These are phyloP conservation scores for Todiramphus chloris DNA, from an alignment of 2,113 vertebrate genomes.

Conservation along the genomic window DNA sequence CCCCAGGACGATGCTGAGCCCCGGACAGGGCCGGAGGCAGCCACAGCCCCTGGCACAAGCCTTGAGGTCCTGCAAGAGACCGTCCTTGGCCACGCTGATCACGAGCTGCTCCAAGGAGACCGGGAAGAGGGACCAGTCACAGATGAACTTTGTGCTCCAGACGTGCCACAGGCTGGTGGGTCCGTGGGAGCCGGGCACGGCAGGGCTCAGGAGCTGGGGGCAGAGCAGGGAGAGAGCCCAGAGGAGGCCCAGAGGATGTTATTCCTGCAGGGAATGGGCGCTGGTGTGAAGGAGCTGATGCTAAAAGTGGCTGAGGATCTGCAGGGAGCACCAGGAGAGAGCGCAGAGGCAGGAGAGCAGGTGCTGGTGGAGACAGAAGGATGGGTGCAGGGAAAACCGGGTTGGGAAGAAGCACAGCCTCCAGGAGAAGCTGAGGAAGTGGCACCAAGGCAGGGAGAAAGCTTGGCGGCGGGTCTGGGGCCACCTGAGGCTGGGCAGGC, in stretches of 20 bases:
- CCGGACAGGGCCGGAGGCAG: accelerated
- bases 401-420: neutral
- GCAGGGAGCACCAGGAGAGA: neutral
- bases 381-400: neutral
- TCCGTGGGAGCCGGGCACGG: neutral
- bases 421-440: neutral
- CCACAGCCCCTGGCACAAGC: neutral
- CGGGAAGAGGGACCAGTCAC: neutral
- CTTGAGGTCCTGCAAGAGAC: neutral
- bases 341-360: neutral
- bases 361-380: neutral
- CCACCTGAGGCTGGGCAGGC: neutral
- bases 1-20: neutral
- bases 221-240: neutral
- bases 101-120: neutral
- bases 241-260: neutral
- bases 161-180: neutral
- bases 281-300: neutral
- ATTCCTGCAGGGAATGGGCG: neutral
- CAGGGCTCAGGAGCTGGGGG: neutral
- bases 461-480: neutral
- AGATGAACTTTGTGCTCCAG: neutral
- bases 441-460: neutral
- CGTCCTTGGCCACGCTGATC: accelerated
- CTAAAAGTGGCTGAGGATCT: neutral